Conservation (phyloP, 2,113 vertebrate genomes). For the Sylvicapra grimmia region DNA sequence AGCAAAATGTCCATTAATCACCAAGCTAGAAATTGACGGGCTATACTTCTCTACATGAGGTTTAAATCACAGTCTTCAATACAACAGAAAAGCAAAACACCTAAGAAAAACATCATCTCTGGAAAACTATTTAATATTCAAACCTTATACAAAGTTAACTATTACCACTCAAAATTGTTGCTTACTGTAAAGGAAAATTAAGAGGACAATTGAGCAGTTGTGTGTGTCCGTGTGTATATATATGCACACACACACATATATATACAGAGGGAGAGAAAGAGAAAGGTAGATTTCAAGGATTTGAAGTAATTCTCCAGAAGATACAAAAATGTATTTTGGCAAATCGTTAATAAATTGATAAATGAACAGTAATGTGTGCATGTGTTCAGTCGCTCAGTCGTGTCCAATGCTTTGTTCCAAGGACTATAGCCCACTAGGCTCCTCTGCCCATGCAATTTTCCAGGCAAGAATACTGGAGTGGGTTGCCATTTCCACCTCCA, state of each 20-base stretch:
- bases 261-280: neutral
- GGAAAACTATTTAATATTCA: neutral
- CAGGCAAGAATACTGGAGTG: neutral
- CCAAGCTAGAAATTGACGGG: neutral
- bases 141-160: neutral
- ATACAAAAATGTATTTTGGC: neutral
- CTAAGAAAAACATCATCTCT: neutral
- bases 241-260: accelerated
- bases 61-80: neutral
- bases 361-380: neutral
- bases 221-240: neutral
- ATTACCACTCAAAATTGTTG: neutral
- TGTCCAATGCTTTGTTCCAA: neutral
- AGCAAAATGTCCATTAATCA: neutral
- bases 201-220: neutral
- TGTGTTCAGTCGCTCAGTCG: neutral
- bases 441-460: neutral
- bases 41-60: neutral
- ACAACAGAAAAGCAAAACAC: neutral
- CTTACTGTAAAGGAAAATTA: neutral
- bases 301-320: neutral
- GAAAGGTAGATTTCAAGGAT: neutral
- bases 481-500: neutral
- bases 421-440: neutral
- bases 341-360: neutral